Evolutionary conservation across 2,113 vertebrate species (phyloP).

Genomic region (Oncorhynchus keta): DNA sequence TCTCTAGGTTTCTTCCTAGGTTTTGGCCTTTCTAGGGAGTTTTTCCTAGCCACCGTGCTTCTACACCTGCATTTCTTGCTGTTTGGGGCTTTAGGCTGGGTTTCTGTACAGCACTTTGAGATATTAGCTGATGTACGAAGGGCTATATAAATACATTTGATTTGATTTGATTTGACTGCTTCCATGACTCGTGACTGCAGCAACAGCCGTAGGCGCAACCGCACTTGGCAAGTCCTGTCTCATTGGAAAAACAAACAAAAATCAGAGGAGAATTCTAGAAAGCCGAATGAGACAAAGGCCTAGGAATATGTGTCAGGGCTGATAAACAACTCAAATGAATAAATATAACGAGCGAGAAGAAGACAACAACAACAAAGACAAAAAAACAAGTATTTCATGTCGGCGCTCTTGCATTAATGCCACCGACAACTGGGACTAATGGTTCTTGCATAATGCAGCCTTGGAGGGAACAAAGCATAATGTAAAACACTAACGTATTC

Average conservation of each 20-base stretch:
- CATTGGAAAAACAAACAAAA: neutral
- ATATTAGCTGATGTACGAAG: no score
- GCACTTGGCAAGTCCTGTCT: neutral
- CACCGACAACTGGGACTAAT: neutral
- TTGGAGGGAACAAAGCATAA: neutral
- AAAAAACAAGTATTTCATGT: neutral
- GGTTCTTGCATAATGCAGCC: neutral
- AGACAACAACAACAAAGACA: neutral
- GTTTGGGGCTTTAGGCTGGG: no score
- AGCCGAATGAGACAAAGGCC: neutral
- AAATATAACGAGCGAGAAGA: neutral
- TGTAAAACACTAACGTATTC: neutral
- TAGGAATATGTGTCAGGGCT: neutral
- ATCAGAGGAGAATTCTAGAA: neutral
- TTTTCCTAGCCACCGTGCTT: no score
- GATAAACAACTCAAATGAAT: neutral
- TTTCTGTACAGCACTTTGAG: no score
- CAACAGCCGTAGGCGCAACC: no score
- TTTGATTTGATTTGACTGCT: no score
- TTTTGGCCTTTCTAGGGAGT: no score
- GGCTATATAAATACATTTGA: no score
- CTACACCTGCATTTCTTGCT: no score
- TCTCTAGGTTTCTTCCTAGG: no score
- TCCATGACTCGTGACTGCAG: no score
- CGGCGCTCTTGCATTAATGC: neutral